These are phyloP conservation scores for Sebastiscus albofasciatus DNA, from an alignment of 2,797 vertebrate species.

Conservation along the genomic window DNA sequence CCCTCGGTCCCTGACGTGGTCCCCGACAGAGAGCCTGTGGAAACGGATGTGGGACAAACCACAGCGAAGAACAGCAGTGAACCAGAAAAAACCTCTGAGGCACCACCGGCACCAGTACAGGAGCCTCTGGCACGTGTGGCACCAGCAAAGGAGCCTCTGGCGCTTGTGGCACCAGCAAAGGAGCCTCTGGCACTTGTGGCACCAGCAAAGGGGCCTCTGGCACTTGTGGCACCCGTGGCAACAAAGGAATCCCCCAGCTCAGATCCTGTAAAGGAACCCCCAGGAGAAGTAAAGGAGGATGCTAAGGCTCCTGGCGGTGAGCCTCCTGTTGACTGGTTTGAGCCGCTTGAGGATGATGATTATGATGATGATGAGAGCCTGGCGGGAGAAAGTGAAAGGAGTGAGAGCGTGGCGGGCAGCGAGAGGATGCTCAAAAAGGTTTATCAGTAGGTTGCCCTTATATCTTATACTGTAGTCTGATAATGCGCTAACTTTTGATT, in stretches of 20 bases:
- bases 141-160: not conserved
- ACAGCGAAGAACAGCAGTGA: slow-evolving; percentile 17
- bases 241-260: not conserved
- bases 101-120: not conserved
- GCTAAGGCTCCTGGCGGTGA: slow-evolving; percentile 26
- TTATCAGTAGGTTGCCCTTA: slow-evolving; percentile 59
- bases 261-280: not conserved
- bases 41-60: slow-evolving; percentile 27
- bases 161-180: not conserved
- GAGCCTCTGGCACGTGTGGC: not conserved
- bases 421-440: slow-evolving; percentile 55
- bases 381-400: slow-evolving; percentile 77
- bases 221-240: too few relatives aligned
- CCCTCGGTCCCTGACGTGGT: too few relatives aligned
- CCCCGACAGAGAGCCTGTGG: slow-evolving; percentile 21
- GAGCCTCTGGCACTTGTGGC: not conserved
- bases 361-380: slow-evolving; percentile 76
- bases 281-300: slow-evolving; percentile 14
- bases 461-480: not conserved
- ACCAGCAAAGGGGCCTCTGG: not conserved
- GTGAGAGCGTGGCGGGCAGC: slow-evolving; percentile 70
- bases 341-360: slow-evolving; percentile 81
- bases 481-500: not conserved
- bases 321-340: slow-evolving; percentile 81
- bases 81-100: slow-evolving; percentile 1